These are phyloP conservation scores for Abscondita cerata DNA, from an alignment of 2,888 invertebrate species.

Conservation along the genomic window DNA sequence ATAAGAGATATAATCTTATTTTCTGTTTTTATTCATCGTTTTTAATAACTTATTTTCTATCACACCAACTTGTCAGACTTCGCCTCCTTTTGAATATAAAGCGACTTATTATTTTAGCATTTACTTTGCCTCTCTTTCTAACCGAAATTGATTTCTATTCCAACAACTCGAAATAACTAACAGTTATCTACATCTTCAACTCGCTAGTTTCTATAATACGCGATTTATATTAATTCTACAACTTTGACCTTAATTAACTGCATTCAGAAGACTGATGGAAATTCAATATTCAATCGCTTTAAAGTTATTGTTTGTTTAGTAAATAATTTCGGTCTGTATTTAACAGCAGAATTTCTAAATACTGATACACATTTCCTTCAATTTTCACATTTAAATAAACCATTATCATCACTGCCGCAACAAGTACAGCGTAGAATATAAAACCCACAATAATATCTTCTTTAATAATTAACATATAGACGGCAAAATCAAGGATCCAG, in stretches of 20 bases:
- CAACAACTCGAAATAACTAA: not conserved
- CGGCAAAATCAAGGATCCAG: not conserved
- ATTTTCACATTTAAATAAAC: not conserved
- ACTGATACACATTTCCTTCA: not conserved
- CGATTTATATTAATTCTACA: not conserved
- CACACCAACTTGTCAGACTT: conserved; percentile 29
- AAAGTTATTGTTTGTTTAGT: conserved; percentile 21
- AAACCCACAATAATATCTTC: not conserved
- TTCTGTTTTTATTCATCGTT: conserved; percentile 28
- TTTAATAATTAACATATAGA: not conserved
- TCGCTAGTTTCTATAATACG: not conserved
- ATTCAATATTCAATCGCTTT: conserved; percentile 1
- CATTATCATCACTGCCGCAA: not conserved
- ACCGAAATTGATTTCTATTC: conserved; percentile 18
- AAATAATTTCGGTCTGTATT: conserved; percentile 11
- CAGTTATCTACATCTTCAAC: not conserved
- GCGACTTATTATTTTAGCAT: conserved; percentile 33
- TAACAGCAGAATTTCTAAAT: not conserved
- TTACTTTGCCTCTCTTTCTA: conserved; percentile 28
- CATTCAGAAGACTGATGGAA: not conserved
- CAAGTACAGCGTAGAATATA: not conserved
- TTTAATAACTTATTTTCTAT: conserved; percentile 36
- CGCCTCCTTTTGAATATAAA: conserved; percentile 35
- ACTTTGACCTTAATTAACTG: conserved; percentile 9
- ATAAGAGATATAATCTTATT: conserved; percentile 27